phyloP scores from a whole-genome alignment of 2,113 vertebrate species.

The Pogona vitticeps region DNA sequence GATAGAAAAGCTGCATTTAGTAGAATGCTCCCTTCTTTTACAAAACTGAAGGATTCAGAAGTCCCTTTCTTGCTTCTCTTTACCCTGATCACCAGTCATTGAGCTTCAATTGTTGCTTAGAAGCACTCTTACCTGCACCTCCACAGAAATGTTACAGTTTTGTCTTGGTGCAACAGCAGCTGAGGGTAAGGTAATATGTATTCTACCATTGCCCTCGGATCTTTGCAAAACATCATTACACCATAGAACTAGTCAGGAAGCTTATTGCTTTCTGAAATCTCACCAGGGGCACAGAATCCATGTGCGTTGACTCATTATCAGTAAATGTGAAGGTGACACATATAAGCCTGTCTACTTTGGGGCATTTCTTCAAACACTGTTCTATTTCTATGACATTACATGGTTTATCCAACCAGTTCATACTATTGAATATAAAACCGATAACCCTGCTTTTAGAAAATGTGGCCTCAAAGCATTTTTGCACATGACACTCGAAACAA shows the following conservation, averaged over 20 bases:
- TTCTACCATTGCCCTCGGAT: background rate
- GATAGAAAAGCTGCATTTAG: background rate
- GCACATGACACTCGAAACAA: background rate
- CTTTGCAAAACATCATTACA: background rate
- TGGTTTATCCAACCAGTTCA: background rate
- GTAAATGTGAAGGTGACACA: background rate
- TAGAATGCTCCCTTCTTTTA: background rate
- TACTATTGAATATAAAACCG: background rate
- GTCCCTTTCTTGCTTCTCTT: background rate
- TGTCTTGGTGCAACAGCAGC: background rate
- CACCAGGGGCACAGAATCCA: background rate
- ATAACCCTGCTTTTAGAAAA: background rate
- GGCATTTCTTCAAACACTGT: background rate
- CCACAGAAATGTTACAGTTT: background rate
- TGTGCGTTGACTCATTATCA: background rate
- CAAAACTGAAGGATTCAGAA: background rate
- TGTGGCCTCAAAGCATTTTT: background rate
- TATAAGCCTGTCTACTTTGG: background rate
- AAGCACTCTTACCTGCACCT: background rate
- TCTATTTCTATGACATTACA: background rate
- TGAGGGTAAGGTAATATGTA: background rate
- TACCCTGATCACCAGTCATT: background rate
- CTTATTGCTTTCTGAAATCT: background rate
- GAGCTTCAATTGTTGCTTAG: background rate
- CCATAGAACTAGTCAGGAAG: background rate